Percentiles rank a stretch among this genome's conserved stretches.
Conservation (phyloP, 2,797 vertebrate genomes). For the Thaleichthys pacificus region DNA sequence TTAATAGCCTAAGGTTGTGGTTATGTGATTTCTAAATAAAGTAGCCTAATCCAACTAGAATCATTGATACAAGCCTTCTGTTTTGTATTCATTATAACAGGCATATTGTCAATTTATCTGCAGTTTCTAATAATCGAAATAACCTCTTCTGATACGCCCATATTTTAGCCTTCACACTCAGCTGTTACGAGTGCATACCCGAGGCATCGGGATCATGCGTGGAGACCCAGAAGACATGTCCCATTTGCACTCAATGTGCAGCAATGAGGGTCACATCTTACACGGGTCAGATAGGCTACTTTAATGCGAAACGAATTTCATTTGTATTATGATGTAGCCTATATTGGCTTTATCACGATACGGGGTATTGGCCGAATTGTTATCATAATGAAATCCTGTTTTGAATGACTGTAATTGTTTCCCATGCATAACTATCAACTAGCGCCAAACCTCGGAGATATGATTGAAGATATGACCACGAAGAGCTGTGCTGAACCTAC, state of each 20-base stretch:
- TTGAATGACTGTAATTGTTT: not conserved
- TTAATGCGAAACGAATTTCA: not conserved
- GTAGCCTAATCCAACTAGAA: too few species aligned
- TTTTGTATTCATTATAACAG: not conserved
- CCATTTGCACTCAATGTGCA: constrained; percentile 12
- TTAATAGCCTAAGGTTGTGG: too few species aligned
- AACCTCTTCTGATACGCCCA: too few species aligned
- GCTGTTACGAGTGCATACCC: constrained; percentile 33
- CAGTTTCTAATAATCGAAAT: too few species aligned
- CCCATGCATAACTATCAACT: constrained; percentile 35
- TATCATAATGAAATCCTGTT: too few species aligned
- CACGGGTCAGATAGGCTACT: constrained; percentile 32
- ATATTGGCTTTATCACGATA: not conserved
- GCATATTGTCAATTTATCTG: not conserved
- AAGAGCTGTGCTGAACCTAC: constrained; percentile 26
- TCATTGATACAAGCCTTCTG: not conserved
- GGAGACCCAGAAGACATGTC: constrained; percentile 8
- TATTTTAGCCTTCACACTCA: constrained; percentile 47
- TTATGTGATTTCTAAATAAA: too few species aligned
- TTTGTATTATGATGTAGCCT: not conserved
- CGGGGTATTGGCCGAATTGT: not conserved
- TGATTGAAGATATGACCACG: too few species aligned
- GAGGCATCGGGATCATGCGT: not conserved
- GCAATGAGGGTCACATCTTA: rapidly evolving
- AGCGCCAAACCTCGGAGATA: rapidly evolving